Conservation (phyloP, 2,113 vertebrate genomes). For the Pelobates fuscus region DNA sequence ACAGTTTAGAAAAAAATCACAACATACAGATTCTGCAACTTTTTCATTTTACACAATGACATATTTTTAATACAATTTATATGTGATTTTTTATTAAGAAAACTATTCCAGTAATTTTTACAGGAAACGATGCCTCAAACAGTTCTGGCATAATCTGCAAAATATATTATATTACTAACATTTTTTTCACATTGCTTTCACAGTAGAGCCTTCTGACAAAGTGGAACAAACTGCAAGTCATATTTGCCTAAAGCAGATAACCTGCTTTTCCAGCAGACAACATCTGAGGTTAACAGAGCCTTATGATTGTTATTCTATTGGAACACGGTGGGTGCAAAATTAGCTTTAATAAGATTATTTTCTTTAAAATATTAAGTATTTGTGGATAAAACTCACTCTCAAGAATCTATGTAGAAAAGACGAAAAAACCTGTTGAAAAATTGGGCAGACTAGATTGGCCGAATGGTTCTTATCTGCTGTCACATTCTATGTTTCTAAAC, state of each 20-base stretch:
- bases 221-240: neutral
- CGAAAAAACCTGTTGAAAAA: neutral
- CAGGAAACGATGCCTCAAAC: too few species aligned
- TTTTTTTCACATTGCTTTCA: too few species aligned
- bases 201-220: neutral
- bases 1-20: conserved; percentile 1
- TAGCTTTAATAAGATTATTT: neutral
- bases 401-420: neutral
- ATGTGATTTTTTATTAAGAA: too few species aligned
- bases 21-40: neutral
- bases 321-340: conserved; percentile 1
- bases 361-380: neutral
- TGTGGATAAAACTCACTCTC: conserved; percentile 7
- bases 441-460: too few species aligned
- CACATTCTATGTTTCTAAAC: too few species aligned
- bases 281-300: too few species aligned
- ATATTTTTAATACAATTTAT: neutral
- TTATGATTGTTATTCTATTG: neutral
- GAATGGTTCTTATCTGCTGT: too few species aligned
- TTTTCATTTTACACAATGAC: too few species aligned
- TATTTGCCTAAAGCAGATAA: conserved; percentile 7
- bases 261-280: neutral
- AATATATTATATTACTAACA: too few species aligned
- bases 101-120: too few species aligned
- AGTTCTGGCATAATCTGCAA: too few species aligned